Evolutionary conservation across 2,797 vertebrate genomes (phyloP).

Genomic region (Periophthalmus magnuspinnatus): DNA sequence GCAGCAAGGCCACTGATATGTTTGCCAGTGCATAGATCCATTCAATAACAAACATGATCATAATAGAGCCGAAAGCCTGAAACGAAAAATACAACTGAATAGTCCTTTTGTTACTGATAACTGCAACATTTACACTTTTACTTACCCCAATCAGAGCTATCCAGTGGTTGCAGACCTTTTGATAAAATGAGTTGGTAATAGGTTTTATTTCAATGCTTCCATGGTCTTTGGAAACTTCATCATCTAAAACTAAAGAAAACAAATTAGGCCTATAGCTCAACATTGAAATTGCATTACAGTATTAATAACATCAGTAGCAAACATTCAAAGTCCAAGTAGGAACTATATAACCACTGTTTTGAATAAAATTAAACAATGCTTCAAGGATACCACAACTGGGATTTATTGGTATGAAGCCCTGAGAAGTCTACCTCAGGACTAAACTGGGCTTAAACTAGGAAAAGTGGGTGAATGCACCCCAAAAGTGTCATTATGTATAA

Average conservation of each 20-base stretch:
- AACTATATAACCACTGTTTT: no score
- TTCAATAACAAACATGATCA: slow-evolving; percentile 95
- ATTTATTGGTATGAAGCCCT: no score
- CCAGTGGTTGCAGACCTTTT: slow-evolving; percentile 88
- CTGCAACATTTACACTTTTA: slow-evolving; percentile 19
- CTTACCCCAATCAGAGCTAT: slow-evolving; percentile 89
- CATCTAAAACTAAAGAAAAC: slow-evolving; percentile 54
- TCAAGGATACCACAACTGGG: no score
- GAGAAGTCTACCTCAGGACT: no score
- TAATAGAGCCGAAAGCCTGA: slow-evolving; percentile 85
- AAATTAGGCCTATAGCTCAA: no score
- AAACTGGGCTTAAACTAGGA: no score
- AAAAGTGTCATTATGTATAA: no score
- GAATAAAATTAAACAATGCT: no score
- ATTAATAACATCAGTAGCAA: background rate
- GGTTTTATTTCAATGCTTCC: slow-evolving; percentile 79
- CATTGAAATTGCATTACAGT: background rate
- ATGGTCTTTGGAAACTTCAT: slow-evolving; percentile 69
- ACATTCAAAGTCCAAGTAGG: no score
- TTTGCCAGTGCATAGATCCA: slow-evolving; percentile 92
- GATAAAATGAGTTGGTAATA: slow-evolving; percentile 76
- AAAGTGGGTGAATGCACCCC: no score
- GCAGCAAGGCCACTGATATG: slow-evolving; percentile 81
- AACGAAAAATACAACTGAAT: slow-evolving; percentile 20
- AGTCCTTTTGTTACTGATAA: no score